Conservation (phyloP, 1,140 invertebrate species). For the Harpegnathos saltator region DNA sequence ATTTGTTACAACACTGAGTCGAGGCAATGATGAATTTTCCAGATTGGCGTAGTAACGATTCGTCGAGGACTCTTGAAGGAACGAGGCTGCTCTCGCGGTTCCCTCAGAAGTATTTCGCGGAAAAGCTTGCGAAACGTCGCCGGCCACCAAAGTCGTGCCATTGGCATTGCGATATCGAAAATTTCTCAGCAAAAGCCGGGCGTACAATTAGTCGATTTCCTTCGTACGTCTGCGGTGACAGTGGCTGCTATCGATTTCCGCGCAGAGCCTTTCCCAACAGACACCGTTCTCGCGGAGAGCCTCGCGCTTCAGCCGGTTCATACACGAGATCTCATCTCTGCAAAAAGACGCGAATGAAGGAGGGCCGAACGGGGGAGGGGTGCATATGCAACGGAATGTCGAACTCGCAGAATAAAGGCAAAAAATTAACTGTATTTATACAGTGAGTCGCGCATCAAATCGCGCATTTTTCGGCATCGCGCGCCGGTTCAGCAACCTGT, state of each 20-base stretch:
- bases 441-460: constrained; percentile 24
- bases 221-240: background rate
- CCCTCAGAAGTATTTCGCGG: constrained; percentile 18
- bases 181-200: background rate
- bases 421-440: constrained; percentile 35
- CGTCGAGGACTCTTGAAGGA: background rate
- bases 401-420: constrained; percentile 24
- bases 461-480: constrained; percentile 50
- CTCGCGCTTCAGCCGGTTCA: background rate
- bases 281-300: too few species aligned
- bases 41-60: background rate
- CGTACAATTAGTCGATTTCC: background rate
- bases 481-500: constrained; percentile 57
- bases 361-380: background rate
- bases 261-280: too few species aligned
- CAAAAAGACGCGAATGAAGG: background rate
- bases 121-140: too few species aligned
- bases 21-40: background rate
- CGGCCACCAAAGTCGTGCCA: too few species aligned
- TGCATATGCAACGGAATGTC: background rate
- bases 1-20: background rate
- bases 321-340: background rate
- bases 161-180: background rate
- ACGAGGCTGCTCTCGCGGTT: background rate
- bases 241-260: too few species aligned